Evolutionary conservation across 1,140 invertebrate genomes (phyloP).

Genomic region (Dinoponera quadriceps): DNA sequence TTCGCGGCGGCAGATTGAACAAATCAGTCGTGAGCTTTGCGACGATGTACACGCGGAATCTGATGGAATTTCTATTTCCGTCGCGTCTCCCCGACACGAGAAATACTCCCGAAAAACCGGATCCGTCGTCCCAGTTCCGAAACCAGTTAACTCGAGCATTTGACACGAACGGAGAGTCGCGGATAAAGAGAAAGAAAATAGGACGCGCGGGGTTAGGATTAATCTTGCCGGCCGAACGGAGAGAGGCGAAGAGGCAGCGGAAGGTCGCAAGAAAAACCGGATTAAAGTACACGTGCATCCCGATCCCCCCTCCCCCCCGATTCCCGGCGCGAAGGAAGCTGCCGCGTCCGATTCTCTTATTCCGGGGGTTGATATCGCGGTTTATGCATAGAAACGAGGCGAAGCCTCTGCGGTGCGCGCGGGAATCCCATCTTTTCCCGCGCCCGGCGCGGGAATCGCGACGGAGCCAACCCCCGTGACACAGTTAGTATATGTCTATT

Average conservation of each 20-base stretch:
- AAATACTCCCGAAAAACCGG: too few relatives aligned
- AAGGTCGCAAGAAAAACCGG: conserved; percentile 13
- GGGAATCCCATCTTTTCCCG: conserved; percentile 64
- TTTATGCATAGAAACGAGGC: conserved; percentile 71
- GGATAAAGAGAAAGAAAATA: background rate
- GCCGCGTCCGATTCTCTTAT: conserved; percentile 1
- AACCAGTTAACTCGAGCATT: too few relatives aligned
- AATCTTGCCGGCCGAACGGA: conserved; percentile 2
- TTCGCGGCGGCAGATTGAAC: too few relatives aligned
- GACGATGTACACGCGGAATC: too few relatives aligned
- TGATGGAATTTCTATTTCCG: too few relatives aligned
- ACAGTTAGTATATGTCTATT: conserved; percentile 36
- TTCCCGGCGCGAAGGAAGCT: background rate
- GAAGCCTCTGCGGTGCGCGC: background rate
- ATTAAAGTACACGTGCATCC: conserved; percentile 4
- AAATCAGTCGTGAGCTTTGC: too few relatives aligned
- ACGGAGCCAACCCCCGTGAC: conserved; percentile 19
- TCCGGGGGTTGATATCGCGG: conserved; percentile 43
- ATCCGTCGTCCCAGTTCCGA: too few relatives aligned
- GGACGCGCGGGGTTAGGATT: background rate
- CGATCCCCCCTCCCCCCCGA: background rate
- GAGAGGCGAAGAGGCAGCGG: background rate
- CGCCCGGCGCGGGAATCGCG: conserved; percentile 20
- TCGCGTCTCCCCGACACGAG: too few relatives aligned
- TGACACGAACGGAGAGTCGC: too few relatives aligned